Evolutionary conservation across 1,140 invertebrate genomes (phyloP).

Genomic region (Scaptomyza hsui): DNA sequence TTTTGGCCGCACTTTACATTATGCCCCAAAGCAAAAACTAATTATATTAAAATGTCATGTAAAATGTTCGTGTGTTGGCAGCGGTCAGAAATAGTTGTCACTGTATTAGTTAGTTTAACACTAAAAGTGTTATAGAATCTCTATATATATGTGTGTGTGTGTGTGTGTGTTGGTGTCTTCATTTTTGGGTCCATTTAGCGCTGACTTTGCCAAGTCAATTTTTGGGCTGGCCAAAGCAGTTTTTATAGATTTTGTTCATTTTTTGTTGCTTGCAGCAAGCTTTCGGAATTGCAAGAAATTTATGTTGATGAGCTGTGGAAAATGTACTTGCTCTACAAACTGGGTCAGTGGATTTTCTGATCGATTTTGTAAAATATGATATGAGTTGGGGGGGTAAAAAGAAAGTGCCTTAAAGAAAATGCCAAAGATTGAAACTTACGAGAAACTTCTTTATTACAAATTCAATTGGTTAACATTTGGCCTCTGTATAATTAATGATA

Average conservation of each 20-base stretch:
- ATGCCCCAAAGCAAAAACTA: conserved; percentile 76
- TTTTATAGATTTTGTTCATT: conserved; percentile 32
- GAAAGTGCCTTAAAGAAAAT: not conserved
- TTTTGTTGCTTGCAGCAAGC: conserved; percentile 9
- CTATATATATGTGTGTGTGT: conserved; percentile 11
- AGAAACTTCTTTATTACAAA: not conserved
- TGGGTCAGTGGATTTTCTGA: conserved; percentile 21
- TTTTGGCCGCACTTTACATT: conserved; percentile 81
- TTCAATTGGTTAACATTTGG: not conserved
- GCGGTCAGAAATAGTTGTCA: conserved; percentile 62
- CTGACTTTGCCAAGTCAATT: conserved; percentile 68
- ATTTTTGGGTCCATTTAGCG: conserved; percentile 56
- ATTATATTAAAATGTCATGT: conserved; percentile 81
- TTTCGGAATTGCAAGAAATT: conserved; percentile 27
- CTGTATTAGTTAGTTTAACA: conserved; percentile 50
- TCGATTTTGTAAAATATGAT: conserved; percentile 16
- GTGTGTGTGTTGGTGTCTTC: conserved; percentile 1
- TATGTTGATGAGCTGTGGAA: conserved; percentile 38
- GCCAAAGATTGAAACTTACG: not conserved
- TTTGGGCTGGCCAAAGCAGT: conserved; percentile 52
- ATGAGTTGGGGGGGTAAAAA: not conserved
- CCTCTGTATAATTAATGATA: conserved; percentile 28
- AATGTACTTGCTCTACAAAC: conserved; percentile 6
- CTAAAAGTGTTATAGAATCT: conserved; percentile 8
- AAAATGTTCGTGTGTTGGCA: conserved; percentile 64